A percentile compares a stretch with the other conserved stretches of the same genome.
These are phyloP conservation scores for Acleris sparsana DNA, from an alignment of 2,888 invertebrate species.

Conservation along the genomic window DNA sequence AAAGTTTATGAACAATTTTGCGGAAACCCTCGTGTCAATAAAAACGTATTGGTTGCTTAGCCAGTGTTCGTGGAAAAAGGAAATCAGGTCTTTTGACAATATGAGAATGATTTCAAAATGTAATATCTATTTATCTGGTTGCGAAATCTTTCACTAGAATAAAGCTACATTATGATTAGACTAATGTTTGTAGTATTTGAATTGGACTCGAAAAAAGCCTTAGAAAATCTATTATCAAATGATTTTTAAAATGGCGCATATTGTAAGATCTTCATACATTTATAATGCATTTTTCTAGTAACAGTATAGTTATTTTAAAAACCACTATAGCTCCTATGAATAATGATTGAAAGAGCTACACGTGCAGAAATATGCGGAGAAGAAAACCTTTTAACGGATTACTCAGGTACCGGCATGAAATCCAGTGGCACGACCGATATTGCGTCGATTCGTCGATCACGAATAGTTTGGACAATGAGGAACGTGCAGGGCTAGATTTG, in stretches of 20 bases:
- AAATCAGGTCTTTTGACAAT: constrained; percentile 5
- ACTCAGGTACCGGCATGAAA: constrained; percentile 48
- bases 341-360: not conserved
- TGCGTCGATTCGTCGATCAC: not conserved
- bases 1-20: not conserved
- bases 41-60: constrained; percentile 5
- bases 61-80: not conserved
- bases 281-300: not conserved
- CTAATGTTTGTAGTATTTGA: too few relatives aligned
- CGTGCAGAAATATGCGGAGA: constrained; percentile 18
- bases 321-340: not conserved
- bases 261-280: too few relatives aligned
- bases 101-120: not conserved
- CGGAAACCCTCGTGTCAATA: constrained; percentile 6
- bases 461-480: constrained; percentile 16
- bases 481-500: constrained; percentile 25
- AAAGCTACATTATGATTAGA: too few relatives aligned
- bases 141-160: too few relatives aligned
- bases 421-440: constrained; percentile 46
- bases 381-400: constrained; percentile 37
- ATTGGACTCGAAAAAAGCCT: too few relatives aligned
- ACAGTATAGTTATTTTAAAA: constrained; percentile 1
- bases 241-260: too few relatives aligned
- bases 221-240: too few relatives aligned
- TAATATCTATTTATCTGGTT: too few relatives aligned